phyloP scores from a whole-genome alignment of 1,140 invertebrate genomes.

The Neomicropteryx cornuta region DNA sequence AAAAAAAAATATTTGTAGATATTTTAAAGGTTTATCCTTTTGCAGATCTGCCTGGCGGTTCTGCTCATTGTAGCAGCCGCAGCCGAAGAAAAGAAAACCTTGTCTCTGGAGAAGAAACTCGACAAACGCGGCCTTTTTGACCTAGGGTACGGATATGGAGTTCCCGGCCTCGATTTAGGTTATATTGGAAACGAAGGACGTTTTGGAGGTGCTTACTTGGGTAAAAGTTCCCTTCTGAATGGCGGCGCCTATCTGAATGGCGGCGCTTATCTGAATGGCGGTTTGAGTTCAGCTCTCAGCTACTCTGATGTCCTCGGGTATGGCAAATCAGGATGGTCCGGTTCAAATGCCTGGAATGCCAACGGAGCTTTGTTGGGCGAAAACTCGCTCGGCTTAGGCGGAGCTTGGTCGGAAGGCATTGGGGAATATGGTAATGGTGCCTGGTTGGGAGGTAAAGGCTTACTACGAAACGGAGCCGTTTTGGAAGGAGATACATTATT shows the following conservation, averaged over 20 bases:
- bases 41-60: conserved; percentile 56
- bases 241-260: conserved; percentile 29
- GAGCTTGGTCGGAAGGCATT: conserved; percentile 11
- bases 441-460: too few relatives aligned
- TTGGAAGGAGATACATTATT: too few relatives aligned
- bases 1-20: too few relatives aligned
- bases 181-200: conserved; percentile 55
- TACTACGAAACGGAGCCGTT: too few relatives aligned
- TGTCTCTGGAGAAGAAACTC: conserved; percentile 43
- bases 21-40: too few relatives aligned
- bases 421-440: conserved; percentile 19
- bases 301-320: conserved; percentile 16
- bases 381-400: conserved; percentile 5
- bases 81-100: conserved; percentile 47
- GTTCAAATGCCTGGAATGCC: conserved; percentile 15
- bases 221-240: conserved; percentile 41
- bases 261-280: conserved; percentile 29
- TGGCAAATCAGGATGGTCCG: conserved; percentile 18
- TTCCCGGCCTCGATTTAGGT: conserved; percentile 46
- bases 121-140: conserved; percentile 49
- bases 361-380: background rate
- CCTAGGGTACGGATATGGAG: conserved; percentile 46
- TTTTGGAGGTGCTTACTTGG: conserved; percentile 43
- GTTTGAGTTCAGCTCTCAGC: conserved; percentile 17
- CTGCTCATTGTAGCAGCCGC: conserved; percentile 56